Percentiles rank a stretch among this genome's conserved stretches.
These are phyloP conservation scores for Accipiter virgatus DNA, from an alignment of 2,113 vertebrate species.

Conservation along the genomic window DNA sequence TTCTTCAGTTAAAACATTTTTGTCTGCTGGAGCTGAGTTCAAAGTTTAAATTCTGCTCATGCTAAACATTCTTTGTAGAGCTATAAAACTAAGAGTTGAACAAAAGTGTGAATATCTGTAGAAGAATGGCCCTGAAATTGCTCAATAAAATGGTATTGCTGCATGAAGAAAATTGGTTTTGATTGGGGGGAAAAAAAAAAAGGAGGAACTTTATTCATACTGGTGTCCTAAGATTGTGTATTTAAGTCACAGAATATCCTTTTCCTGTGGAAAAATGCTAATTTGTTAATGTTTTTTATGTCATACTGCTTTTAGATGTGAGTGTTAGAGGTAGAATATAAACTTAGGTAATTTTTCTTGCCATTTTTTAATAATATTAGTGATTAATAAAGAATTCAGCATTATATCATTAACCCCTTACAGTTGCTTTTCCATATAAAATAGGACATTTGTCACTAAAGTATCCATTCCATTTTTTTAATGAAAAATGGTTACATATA, in stretches of 20 bases:
- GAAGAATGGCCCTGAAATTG: background rate
- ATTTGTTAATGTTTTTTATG: background rate
- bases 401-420: background rate
- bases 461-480: background rate
- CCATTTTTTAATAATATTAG: background rate
- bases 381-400: background rate
- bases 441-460: background rate
- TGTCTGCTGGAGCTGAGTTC: background rate
- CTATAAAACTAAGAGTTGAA: background rate
- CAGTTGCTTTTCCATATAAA: background rate
- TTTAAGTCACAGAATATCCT: slow-evolving; percentile 8
- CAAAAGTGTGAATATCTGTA: background rate
- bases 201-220: background rate
- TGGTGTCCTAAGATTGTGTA: background rate
- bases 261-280: background rate
- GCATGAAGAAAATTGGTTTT: background rate
- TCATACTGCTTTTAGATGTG: background rate
- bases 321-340: background rate
- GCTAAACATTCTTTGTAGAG: slow-evolving; percentile 5
- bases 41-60: slow-evolving; percentile 7
- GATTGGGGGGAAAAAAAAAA: background rate
- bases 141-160: background rate
- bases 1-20: background rate
- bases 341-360: fast-evolving
- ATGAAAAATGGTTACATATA: background rate